Evolutionary conservation across 2,888 invertebrate species (phyloP), one percentile per base, ranked within the genome.

Genomic region (Phortica magna): DNA sequence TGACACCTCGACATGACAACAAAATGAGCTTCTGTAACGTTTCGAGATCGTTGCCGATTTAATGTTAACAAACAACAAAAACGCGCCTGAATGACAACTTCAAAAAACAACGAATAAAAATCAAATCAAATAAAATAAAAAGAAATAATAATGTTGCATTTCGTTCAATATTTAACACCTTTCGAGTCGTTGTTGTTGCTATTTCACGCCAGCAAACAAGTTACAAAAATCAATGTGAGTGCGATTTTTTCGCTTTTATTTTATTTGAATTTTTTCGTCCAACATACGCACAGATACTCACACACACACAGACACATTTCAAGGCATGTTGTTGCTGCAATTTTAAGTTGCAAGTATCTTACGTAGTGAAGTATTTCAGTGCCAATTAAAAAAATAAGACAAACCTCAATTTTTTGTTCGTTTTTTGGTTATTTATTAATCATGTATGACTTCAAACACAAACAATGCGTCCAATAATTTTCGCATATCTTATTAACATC

Each of bases 1-100:
- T 88, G 87, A 88, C 87, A 86, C 85, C 84, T 82, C 81, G 83
- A 88, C 87, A 88, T 86, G 87, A 88, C 89, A 88, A 80, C 86
- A 84, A 88, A 88, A 88, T 88, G 87, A 89, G 87, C 87, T 84
- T 86, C 89, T 83, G 89, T 88, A 86, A 85, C 83, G 78, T 80
- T 79, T 75, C 53, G 74, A 82, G 86, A 87, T 88, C 80, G 79
- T 82, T 78, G 74, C 79, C 71, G 79, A 76, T 75, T 71, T 70
- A 55, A 70, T 74, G 67, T 72, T 74, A 80, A 73, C 79, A 80
- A 71, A 19, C 61, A 48, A 42, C 31, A 71, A 39, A 31, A 70
- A 22, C 71, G 42, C 41, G n/a, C 42, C 22, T 82, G 81, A 85
- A 82, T 83, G 85, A 83, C 85, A 83, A 86, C 87, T 83, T 82